Evolutionary conservation across 2,797 vertebrate genomes (phyloP).

Genomic region (Gymnoscopelus microlampas): DNA sequence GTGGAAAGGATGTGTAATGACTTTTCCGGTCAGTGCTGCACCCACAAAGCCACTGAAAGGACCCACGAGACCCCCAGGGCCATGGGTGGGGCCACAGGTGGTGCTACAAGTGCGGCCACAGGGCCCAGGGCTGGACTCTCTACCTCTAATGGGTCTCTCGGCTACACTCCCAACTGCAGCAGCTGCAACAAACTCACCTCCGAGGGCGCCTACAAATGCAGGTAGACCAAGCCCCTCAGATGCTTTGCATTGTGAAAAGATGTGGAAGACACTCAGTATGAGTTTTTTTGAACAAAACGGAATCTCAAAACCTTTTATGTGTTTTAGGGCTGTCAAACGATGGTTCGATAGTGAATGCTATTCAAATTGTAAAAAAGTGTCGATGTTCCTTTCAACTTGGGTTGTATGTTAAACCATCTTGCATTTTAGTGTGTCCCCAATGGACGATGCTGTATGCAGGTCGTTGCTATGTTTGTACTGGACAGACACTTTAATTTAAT

Average conservation of each 20-base stretch:
- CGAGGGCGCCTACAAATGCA: conserved; percentile 96
- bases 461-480: too few relatives aligned
- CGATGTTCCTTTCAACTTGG: too few relatives aligned
- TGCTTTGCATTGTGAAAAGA: background rate
- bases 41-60: conserved; percentile 76
- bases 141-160: conserved; percentile 77
- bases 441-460: too few relatives aligned
- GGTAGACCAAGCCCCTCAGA: conserved; percentile 72
- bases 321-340: too few relatives aligned
- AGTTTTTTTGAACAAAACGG: too few relatives aligned
- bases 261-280: background rate
- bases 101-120: conserved; percentile 52
- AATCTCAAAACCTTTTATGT: too few relatives aligned
- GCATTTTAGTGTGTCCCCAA: too few relatives aligned
- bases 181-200: conserved; percentile 89
- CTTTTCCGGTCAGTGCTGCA: conserved; percentile 90
- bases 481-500: too few relatives aligned
- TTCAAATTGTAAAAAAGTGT: too few relatives aligned
- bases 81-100: conserved; percentile 50
- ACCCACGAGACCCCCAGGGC: conserved; percentile 68
- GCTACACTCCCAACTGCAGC: conserved; percentile 91
- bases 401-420: too few relatives aligned
- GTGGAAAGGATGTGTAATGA: conserved; percentile 94
- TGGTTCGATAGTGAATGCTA: too few relatives aligned
- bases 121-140: conserved; percentile 65